Percentiles rank a stretch among this genome's conserved stretches.
phyloP scores from a whole-genome alignment of 2,113 vertebrate genomes.

The Todiramphus saurophagus region DNA sequence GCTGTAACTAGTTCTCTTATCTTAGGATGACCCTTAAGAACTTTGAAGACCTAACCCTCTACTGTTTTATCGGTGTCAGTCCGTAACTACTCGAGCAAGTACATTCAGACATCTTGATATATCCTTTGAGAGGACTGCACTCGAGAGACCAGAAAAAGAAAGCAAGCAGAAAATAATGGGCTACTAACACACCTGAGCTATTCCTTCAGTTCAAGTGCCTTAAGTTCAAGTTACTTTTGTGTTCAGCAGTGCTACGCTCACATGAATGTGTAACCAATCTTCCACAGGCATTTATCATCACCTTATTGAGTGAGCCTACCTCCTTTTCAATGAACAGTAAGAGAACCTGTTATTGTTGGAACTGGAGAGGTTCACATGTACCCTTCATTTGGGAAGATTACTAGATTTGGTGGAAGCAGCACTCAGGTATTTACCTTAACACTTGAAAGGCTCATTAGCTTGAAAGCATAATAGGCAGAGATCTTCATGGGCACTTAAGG shows the following conservation, averaged over 20 bases:
- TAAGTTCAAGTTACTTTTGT: neutral
- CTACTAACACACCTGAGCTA: neutral
- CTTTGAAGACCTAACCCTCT: neutral
- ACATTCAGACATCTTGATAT: neutral
- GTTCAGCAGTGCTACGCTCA: neutral
- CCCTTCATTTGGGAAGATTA: too few relatives aligned
- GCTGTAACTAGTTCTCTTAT: neutral
- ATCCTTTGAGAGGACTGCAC: neutral
- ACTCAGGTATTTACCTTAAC: neutral
- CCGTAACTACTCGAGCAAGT: neutral
- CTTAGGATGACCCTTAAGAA: neutral
- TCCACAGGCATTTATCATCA: neutral
- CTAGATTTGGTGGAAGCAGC: neutral
- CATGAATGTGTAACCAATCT: neutral
- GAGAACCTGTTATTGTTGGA: neutral
- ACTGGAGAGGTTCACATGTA: neutral
- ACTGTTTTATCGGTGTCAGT: neutral
- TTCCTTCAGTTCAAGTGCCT: neutral
- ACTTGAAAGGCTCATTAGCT: neutral
- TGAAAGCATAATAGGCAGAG: neutral
- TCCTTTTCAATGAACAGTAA: neutral
- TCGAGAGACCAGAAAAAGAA: neutral
- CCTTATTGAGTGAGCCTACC: neutral
- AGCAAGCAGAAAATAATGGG: neutral
- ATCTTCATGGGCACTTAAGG: neutral